Evolutionary conservation across 2,113 vertebrate genomes (phyloP), one percentile per base, ranked within the genome.

Genomic region (Albula glossodonta): DNA sequence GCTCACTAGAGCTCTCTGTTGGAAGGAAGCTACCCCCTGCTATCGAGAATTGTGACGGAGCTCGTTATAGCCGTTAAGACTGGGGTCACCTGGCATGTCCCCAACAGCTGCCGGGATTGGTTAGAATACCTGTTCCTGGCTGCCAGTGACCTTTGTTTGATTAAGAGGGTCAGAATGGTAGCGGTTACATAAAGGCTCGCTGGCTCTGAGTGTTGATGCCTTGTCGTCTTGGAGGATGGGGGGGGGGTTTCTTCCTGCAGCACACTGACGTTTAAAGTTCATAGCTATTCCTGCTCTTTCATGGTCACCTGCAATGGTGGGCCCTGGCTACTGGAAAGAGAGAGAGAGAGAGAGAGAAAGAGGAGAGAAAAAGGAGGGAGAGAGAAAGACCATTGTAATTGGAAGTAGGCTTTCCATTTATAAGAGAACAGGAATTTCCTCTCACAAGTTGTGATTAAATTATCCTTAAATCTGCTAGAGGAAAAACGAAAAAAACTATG

Each of bases 391-490:
- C 52, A 41, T 41, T 41, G 31, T 41, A 41, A 41, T 41, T 41
- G 31, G 31, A 41, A 41, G 31, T 41, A 41, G 31, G 60, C 51
- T 11, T 49, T 48, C n/a, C 22, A 66, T 84, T n/a, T 84, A 49
- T 9, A 3, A 66, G 15, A 51, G 25, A 49, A 12, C 5, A 80
- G 82, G 50, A 25, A 48, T 17, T n/a, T 82, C 82, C 83, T 82
- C 81, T 88, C 52, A 80, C 87, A 60, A 83, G 70, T 85, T 88
- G 88, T 88, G 82, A 92, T 90, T 90, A 90, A 90, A 92, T 91
- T 90, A 91, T 86, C 85, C 53, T 88, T 87, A 89, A 89, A 88
- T 91, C 82, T 82, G 81, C 88, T 83, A 78, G 81, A 84, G 78
- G 12, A 19, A 84, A 77, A 41, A 22, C 22, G 31, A 83, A 11